Conservation (phyloP, 2,113 vertebrate species). For the Phoxinus phoxinus region DNA sequence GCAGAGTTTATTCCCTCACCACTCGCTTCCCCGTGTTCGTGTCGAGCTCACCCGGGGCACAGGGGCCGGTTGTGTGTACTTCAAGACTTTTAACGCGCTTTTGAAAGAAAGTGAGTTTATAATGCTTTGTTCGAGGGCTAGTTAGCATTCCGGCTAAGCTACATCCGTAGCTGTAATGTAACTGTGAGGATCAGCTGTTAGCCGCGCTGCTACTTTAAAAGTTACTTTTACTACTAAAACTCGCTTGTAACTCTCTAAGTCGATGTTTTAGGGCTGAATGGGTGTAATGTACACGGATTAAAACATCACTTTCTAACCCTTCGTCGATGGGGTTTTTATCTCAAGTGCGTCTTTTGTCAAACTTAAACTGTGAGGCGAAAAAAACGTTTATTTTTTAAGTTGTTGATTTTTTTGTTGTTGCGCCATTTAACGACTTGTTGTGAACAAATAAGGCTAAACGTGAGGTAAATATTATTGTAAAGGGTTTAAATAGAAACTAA, state of each 20-base stretch:
- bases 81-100: constrained; percentile 17
- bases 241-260: not conserved
- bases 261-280: not conserved
- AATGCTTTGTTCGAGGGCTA: constrained; percentile 64
- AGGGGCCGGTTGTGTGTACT: constrained; percentile 33
- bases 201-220: constrained; percentile 48
- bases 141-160: constrained; percentile 59
- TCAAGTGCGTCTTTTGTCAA: constrained; percentile 14
- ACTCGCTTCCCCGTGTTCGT: constrained; percentile 27
- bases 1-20: constrained; percentile 49
- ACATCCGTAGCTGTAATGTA: constrained; percentile 60
- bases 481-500: not conserved
- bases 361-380: not conserved
- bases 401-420: not conserved
- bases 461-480: not conserved
- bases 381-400: not conserved
- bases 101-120: constrained; percentile 40
- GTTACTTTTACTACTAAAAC: constrained; percentile 34
- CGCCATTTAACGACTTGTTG: not conserved
- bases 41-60: not conserved
- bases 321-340: not conserved
- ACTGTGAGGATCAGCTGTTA: constrained; percentile 67
- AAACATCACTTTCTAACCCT: not conserved
- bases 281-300: not conserved
- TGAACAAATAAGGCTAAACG: not conserved